A percentile compares a stretch with the other conserved stretches of the same genome.
These are phyloP conservation scores for Podocnemis expansa DNA, from an alignment of 2,113 vertebrate species.

Conservation along the genomic window DNA sequence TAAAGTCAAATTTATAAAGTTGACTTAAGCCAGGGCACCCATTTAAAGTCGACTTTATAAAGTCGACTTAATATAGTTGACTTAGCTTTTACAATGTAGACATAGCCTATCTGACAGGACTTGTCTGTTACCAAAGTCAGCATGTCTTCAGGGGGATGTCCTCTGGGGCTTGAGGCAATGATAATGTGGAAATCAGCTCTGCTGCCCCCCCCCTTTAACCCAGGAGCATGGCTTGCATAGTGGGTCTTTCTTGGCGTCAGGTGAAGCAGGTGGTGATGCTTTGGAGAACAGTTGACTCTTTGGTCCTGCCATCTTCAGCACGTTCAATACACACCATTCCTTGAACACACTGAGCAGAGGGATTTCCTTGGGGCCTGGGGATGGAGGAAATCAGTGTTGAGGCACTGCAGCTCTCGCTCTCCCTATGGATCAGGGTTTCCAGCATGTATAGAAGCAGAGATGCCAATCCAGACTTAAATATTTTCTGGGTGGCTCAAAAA, in stretches of 20 bases:
- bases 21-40: no score
- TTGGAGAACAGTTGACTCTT: neutral
- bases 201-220: neutral
- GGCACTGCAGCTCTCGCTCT: neutral
- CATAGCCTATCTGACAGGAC: neutral
- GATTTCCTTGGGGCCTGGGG: accelerated
- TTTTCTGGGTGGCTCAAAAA: neutral
- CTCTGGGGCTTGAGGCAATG: neutral
- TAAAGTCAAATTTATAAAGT: no score
- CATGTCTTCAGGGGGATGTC: neutral
- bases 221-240: neutral
- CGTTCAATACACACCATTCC: neutral
- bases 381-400: neutral
- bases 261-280: neutral
- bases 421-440: neutral
- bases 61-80: no score
- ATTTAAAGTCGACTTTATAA: no score
- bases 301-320: neutral
- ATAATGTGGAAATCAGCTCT: neutral
- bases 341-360: accelerated
- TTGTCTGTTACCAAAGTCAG: accelerated
- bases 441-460: neutral
- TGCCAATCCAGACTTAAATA: neutral
- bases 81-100: no score
- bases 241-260: neutral